Base-by-base conservation (phyloP, 2,113 vertebrate species). In the Hippoglossus stenolepis region DNA sequence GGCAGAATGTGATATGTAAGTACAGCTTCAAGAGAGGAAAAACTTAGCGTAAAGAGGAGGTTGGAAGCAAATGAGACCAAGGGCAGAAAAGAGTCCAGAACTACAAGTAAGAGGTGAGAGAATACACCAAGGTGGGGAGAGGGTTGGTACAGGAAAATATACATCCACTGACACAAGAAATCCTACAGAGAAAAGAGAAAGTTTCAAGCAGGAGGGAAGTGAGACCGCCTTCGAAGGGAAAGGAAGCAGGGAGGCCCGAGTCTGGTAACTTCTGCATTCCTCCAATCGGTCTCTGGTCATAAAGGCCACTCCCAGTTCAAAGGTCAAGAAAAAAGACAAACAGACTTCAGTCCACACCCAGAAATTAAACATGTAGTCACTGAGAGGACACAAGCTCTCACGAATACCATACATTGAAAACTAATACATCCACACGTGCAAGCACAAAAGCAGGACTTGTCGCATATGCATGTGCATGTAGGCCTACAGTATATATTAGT, bases 301-400 rank as follows among this genome's bases (percentile, higher is more conserved):
- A 23, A 63, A 57, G n/a, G 84, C 83, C 88, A 73, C 88, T 60
- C 88, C 90, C 82, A 64, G 78, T 83, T 86, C 75, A 84, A 83
- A 81, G 63, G 75, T 86, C 82, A 79, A 67, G 23, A 51, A 13
- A 66, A 9, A 77, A 67, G 51, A 43, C 18, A 64, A 65, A 78
- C 0, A 17, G 20, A 77, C 26, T 20, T 11, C 23, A 2, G 65
- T 49, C 60, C 70, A 69, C 83, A 61, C 59, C 74, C 65, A 23
- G 3, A 76, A 73, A 54, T 23, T 53, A 79, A 72, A 88, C 49
- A 79, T 40, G 21, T 9, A 64, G 23, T 20, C 10, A 59, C 49
- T 47, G 13, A 62, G 40, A 66, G 17, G 45, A 49, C 60, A 64
- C 0, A 0, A 23, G 38, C 0, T 2, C 43, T 63, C n/a, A 60